Evolutionary conservation across 2,888 invertebrate species (phyloP).

Genomic region (Ormyrus nitidulus): DNA sequence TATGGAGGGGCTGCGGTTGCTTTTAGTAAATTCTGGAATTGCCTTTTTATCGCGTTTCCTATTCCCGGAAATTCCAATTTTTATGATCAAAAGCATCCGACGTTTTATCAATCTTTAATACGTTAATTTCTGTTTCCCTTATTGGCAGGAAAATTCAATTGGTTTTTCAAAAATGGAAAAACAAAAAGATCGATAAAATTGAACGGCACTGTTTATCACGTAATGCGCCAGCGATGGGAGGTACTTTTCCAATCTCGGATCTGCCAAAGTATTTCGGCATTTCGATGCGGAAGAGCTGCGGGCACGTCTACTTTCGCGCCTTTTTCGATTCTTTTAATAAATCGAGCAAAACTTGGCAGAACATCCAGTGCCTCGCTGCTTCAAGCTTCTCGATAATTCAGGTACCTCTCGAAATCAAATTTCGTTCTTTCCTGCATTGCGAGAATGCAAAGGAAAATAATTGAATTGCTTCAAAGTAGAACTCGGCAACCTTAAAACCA

Average conservation of each 20-base stretch:
- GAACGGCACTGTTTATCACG: neutral
- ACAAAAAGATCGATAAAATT: neutral
- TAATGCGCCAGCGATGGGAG: no score
- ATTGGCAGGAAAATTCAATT: no score
- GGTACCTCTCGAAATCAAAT: neutral
- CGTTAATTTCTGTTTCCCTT: no score
- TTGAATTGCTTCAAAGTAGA: no score
- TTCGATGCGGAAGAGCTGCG: neutral
- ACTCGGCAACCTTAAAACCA: no score
- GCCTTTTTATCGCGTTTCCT: no score
- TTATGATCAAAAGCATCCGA: no score
- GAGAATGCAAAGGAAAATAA: no score
- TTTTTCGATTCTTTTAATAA: conserved; percentile 15
- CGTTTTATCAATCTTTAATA: no score
- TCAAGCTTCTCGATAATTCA: neutral
- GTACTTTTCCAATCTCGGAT: neutral
- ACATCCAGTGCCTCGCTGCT: neutral
- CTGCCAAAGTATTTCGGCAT: conserved; percentile 39
- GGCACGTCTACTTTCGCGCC: neutral
- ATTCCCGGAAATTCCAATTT: no score
- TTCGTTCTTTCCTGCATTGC: no score
- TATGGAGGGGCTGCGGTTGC: neutral
- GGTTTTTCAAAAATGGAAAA: neutral
- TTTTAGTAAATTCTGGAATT: no score
- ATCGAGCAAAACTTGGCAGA: conserved; percentile 26